Percentiles rank a stretch among this genome's conserved stretches.
phyloP scores from a whole-genome alignment of 2,113 vertebrate species.

The Anser cygnoides region DNA sequence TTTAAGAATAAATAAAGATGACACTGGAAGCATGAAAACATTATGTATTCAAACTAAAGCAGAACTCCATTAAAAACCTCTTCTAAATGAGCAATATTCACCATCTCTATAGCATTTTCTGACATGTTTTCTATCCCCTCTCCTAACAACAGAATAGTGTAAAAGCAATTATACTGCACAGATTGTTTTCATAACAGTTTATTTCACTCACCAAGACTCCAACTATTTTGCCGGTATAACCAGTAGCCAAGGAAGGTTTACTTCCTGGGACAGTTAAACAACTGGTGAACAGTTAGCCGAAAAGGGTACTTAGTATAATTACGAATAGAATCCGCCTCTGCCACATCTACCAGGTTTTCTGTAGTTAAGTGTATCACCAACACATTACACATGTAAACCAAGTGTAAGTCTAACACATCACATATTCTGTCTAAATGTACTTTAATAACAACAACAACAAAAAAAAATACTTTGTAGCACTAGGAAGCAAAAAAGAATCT shows the following conservation, averaged over 20 bases:
- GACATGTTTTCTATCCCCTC: not conserved
- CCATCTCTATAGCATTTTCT: not conserved
- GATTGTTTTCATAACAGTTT: not conserved
- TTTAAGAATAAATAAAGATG: not conserved
- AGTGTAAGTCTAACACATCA: not conserved
- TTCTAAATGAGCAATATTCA: not conserved
- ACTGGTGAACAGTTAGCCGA: not conserved
- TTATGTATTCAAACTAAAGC: not conserved
- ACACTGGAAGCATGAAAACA: not conserved
- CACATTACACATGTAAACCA: not conserved
- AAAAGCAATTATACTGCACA: not conserved
- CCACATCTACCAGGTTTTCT: not conserved
- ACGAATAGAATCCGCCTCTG: not conserved
- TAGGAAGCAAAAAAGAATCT: not conserved
- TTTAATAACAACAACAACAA: not conserved
- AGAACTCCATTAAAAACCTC: not conserved
- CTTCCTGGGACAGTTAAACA: not conserved
- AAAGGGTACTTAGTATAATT: not conserved
- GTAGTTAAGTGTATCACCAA: not conserved
- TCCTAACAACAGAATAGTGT: not conserved
- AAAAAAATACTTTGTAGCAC: no score
- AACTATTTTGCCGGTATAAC: not conserved
- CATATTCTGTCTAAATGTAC: not conserved
- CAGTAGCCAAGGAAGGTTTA: not conserved
- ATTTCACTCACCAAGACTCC: not conserved